Conservation (phyloP, 2,888 invertebrate genomes). For the Cosmia pyralina region DNA sequence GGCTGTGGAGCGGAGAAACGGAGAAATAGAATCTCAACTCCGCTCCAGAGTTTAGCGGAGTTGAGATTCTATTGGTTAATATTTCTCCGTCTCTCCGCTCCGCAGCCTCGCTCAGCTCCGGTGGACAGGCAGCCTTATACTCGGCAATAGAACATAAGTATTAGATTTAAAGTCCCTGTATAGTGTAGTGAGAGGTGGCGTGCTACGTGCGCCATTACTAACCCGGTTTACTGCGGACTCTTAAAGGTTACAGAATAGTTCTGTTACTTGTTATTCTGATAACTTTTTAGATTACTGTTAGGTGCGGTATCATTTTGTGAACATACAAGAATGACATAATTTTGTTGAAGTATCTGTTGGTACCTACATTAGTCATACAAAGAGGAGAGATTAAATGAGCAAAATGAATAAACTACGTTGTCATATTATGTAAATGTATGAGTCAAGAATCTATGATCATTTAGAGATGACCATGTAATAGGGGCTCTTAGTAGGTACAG, state of each 20-base stretch:
- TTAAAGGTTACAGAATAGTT: slow-evolving; percentile 17
- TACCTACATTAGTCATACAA: background rate
- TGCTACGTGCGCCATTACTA: slow-evolving; percentile 27
- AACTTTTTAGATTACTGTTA: background rate
- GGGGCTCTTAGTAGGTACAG: no score
- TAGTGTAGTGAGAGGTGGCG: slow-evolving; percentile 22
- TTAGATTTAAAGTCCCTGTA: slow-evolving; percentile 21
- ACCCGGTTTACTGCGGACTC: slow-evolving; percentile 22
- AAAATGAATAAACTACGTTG: background rate
- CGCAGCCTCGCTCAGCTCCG: no score
- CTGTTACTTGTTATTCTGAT: slow-evolving; percentile 5
- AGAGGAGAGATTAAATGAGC: background rate
- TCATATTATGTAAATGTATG: background rate
- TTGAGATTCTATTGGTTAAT: no score
- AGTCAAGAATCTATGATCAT: background rate
- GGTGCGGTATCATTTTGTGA: no score
- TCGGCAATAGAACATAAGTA: slow-evolving; percentile 29
- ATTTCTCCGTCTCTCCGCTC: no score
- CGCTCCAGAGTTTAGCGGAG: no score
- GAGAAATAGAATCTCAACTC: no score
- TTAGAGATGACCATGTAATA: no score
- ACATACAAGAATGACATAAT: background rate
- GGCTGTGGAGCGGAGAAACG: no score
- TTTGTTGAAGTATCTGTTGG: background rate
- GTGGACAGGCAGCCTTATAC: no score